Conservation (phyloP, 2,797 vertebrate species). For the Australoheros facetus region DNA sequence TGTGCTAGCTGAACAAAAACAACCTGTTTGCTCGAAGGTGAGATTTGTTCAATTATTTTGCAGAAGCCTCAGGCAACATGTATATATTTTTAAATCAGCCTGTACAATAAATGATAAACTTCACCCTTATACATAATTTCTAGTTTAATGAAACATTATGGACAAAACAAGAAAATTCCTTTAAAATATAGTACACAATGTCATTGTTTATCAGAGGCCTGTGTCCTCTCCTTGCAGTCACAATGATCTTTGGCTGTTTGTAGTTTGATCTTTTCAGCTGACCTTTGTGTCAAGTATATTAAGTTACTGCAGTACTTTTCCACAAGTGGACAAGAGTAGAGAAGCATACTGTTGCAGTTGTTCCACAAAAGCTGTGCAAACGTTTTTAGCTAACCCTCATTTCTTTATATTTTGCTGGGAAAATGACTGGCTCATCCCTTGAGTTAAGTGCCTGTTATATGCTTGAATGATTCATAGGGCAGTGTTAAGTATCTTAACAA, state of each 20-base stretch:
- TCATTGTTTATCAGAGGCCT: neutral
- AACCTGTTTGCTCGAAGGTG: constrained; percentile 28
- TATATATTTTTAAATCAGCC: neutral
- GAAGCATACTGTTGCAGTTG: neutral
- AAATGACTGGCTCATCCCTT: too few relatives aligned
- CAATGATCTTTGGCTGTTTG: constrained; percentile 2
- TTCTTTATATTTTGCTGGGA: neutral
- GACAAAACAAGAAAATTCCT: neutral
- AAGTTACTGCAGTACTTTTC: constrained; percentile 40
- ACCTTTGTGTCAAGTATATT: constrained; percentile 17
- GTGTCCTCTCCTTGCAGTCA: neutral
- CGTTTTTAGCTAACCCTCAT: neutral
- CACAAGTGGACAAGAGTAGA: constrained; percentile 10
- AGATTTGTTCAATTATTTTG: constrained; percentile 28
- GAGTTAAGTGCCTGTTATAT: too few relatives aligned
- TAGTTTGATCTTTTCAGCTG: constrained; percentile 18
- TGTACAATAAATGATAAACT: constrained; percentile 23
- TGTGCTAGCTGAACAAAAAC: constrained; percentile 23
- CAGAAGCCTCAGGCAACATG: constrained; percentile 18
- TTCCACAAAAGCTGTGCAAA: neutral
- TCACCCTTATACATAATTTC: constrained; percentile 19
- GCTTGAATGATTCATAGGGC: too few relatives aligned
- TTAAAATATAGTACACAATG: neutral
- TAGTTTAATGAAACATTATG: constrained; percentile 5
- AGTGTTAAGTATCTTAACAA: too few relatives aligned